These are phyloP conservation scores for Dipodomys ordii DNA, from an alignment of 2,113 vertebrate species.

Conservation along the genomic window DNA sequence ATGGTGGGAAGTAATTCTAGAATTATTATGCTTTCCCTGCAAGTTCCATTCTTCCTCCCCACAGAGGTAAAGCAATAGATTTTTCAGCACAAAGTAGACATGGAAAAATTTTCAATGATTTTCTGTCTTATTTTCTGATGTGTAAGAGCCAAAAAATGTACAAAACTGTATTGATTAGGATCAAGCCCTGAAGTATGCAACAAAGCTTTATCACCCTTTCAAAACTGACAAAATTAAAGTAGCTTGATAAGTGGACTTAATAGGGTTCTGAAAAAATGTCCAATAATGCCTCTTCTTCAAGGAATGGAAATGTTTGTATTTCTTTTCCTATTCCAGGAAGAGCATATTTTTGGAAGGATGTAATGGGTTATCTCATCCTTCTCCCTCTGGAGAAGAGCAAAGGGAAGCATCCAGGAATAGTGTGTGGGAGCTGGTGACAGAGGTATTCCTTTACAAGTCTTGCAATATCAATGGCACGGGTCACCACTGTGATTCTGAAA, in stretches of 20 bases:
- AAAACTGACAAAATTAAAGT: conserved; percentile 56
- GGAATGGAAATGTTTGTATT: background rate
- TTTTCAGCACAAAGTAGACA: conserved; percentile 47
- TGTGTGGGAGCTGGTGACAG: background rate
- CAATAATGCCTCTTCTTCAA: background rate
- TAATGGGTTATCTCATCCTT: background rate
- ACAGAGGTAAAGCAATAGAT: conserved; percentile 11
- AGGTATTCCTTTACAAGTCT: too few species aligned
- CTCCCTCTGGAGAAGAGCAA: background rate
- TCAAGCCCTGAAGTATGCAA: background rate
- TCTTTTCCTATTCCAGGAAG: background rate
- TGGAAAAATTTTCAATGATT: conserved; percentile 57
- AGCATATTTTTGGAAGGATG: background rate
- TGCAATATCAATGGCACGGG: too few species aligned
- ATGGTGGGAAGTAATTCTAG: conserved; percentile 3
- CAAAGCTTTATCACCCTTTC: conserved; percentile 54
- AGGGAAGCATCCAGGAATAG: background rate
- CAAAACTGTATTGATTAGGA: conserved; percentile 64
- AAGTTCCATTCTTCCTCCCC: background rate
- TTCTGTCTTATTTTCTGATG: conserved; percentile 63
- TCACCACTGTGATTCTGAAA: background rate
- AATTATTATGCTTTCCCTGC: background rate
- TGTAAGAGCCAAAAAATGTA: conserved; percentile 41
- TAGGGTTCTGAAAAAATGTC: conserved; percentile 4
- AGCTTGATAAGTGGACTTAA: conserved; percentile 25